A percentile compares a stretch with the other conserved stretches of the same genome.
Conservation (phyloP, 2,113 vertebrate species). For the Erinaceus europaeus region DNA sequence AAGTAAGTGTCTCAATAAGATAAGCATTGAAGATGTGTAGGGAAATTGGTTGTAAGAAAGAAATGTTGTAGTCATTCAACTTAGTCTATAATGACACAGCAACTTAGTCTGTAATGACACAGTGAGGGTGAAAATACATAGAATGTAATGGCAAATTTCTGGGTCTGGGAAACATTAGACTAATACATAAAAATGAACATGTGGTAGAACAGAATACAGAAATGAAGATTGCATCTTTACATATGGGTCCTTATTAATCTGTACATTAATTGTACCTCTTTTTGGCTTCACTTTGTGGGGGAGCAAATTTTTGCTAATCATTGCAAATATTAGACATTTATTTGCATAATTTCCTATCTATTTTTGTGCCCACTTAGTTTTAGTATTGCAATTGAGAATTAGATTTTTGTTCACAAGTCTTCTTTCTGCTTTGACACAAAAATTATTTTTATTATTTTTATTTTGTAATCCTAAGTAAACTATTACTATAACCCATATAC, state of each 20-base stretch:
- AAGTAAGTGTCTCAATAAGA: not conserved
- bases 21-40: not conserved
- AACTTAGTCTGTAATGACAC: not conserved
- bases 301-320: slow-evolving; percentile 26
- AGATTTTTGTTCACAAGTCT: slow-evolving; percentile 1
- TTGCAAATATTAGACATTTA: not conserved
- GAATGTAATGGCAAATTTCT: not conserved
- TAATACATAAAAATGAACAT: not conserved
- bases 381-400: not conserved
- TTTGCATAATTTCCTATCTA: not conserved
- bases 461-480: no score
- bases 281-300: not conserved
- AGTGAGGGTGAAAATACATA: not conserved
- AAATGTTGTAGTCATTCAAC: not conserved
- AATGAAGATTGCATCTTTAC: not conserved
- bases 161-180: not conserved
- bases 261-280: not conserved
- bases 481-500: no score
- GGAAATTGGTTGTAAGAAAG: not conserved
- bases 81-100: not conserved
- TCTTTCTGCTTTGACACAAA: not conserved
- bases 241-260: not conserved
- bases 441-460: no score
- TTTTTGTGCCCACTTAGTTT: not conserved
- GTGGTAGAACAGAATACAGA: not conserved